Evolutionary conservation across 2,888 invertebrate species (phyloP).

Genomic region (Fissipunctia ypsillon): DNA sequence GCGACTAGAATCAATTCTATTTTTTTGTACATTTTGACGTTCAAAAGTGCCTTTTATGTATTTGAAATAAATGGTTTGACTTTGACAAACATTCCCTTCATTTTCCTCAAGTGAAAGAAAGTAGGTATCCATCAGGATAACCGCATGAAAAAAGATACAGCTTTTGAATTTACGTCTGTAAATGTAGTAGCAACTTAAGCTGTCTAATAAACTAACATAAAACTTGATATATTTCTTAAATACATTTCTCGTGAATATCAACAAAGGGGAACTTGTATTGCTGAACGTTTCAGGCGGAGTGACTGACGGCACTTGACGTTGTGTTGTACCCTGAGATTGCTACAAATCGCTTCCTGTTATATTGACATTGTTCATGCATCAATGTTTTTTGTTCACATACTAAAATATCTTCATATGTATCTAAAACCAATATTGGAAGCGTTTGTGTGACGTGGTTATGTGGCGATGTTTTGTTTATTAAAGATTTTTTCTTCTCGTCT

Average conservation of each 20-base stretch:
- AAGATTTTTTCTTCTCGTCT: slow-evolving; percentile 33
- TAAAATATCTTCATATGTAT: slow-evolving; percentile 54
- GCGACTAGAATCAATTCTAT: too few species aligned
- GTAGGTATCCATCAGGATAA: background rate
- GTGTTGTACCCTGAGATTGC: slow-evolving; percentile 59
- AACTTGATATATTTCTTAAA: slow-evolving; percentile 39
- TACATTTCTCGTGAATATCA: slow-evolving; percentile 54
- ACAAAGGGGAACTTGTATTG: slow-evolving; percentile 60
- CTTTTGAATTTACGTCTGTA: slow-evolving; percentile 9
- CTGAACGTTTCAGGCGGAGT: slow-evolving; percentile 53
- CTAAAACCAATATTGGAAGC: slow-evolving; percentile 52
- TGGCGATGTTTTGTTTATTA: slow-evolving; percentile 50
- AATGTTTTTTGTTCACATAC: slow-evolving; percentile 54
- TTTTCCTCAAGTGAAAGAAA: slow-evolving; percentile 24
- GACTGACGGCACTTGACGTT: slow-evolving; percentile 64
- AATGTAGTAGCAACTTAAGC: slow-evolving; percentile 9
- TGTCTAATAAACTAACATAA: slow-evolving; percentile 23
- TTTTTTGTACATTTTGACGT: too few species aligned
- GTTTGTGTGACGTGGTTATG: slow-evolving; percentile 44
- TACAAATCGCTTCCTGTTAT: slow-evolving; percentile 64
- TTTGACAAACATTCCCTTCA: background rate
- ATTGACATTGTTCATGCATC: slow-evolving; percentile 66
- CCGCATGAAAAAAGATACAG: slow-evolving; percentile 1
- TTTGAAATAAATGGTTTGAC: too few species aligned
- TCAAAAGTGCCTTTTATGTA: too few species aligned